These are phyloP conservation scores for Ormyrus thymus DNA, from an alignment of 2,888 invertebrate species.

Conservation along the genomic window DNA sequence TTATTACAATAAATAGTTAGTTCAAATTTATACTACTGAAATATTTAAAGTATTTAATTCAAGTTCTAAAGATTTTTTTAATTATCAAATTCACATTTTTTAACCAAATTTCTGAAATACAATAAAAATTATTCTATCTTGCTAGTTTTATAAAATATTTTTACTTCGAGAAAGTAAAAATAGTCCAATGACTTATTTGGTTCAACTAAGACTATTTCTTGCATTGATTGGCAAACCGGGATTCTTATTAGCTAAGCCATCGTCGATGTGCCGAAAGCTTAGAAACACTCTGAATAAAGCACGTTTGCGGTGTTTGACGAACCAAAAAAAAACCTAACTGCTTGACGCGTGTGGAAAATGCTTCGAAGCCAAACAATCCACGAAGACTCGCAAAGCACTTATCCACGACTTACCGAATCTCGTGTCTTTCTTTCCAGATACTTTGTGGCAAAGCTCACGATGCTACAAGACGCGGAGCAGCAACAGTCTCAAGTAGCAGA, in stretches of 20 bases:
- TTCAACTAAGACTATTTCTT: background rate
- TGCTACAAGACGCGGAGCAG: constrained; percentile 56
- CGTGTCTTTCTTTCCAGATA: constrained; percentile 72
- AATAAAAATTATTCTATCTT: too few relatives aligned
- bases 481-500: background rate
- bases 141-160: background rate
- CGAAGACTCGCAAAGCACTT: constrained; percentile 13
- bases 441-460: constrained; percentile 69
- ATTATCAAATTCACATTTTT: too few relatives aligned
- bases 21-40: too few relatives aligned
- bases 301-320: too few relatives aligned
- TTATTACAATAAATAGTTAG: too few relatives aligned
- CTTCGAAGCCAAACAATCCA: constrained; percentile 3
- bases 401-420: constrained; percentile 39
- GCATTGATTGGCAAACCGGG: background rate
- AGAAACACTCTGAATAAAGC: constrained; percentile 1
- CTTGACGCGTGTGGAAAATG: constrained; percentile 16
- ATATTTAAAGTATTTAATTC: too few relatives aligned
- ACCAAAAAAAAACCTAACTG: background rate
- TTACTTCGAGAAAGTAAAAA: background rate
- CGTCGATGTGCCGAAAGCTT: background rate
- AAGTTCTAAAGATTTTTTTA: too few relatives aligned
- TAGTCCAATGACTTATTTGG: background rate
- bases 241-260: background rate
- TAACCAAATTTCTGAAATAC: too few relatives aligned